Conservation (phyloP, 2,113 vertebrate genomes). For the Macaca nemestrina region DNA sequence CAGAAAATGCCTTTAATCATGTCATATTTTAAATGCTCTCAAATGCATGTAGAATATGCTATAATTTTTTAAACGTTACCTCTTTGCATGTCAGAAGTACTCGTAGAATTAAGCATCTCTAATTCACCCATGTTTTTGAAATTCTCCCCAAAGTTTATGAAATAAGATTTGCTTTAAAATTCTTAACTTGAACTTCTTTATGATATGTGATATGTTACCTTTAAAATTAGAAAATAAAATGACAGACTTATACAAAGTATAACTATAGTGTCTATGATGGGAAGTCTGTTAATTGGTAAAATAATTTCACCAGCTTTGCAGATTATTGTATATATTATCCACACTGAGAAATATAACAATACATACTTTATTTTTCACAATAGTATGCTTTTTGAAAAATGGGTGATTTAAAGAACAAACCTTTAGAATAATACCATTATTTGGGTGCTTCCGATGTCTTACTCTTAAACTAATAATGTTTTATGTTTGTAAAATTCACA, state of each 20-base stretch:
- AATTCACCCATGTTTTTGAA: constrained; percentile 16
- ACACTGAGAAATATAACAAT: not conserved
- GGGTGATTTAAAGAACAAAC: not conserved
- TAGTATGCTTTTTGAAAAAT: not conserved
- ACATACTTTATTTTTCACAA: not conserved
- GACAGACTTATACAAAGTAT: not conserved
- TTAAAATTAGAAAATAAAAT: constrained; percentile 28
- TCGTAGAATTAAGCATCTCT: constrained; percentile 7
- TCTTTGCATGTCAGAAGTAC: not conserved
- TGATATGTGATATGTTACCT: not conserved
- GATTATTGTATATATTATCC: not conserved
- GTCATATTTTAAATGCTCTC: constrained; percentile 9
- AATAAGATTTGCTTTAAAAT: constrained; percentile 26
- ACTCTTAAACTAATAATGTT: not conserved
- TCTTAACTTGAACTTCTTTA: constrained; percentile 1
- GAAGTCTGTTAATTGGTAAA: constrained; percentile 31
- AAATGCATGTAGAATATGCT: not conserved
- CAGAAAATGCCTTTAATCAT: constrained; percentile 20
- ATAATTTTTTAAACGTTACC: not conserved
- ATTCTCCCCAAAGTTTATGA: constrained; percentile 15
- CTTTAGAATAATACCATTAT: constrained; percentile 38
- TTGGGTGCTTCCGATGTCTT: not conserved
- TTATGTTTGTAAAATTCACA: constrained; percentile 7
- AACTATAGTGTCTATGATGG: not conserved
- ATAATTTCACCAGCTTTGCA: not conserved